Conservation (phyloP, 2,113 vertebrate species). For the Thryonomys swinderianus region DNA sequence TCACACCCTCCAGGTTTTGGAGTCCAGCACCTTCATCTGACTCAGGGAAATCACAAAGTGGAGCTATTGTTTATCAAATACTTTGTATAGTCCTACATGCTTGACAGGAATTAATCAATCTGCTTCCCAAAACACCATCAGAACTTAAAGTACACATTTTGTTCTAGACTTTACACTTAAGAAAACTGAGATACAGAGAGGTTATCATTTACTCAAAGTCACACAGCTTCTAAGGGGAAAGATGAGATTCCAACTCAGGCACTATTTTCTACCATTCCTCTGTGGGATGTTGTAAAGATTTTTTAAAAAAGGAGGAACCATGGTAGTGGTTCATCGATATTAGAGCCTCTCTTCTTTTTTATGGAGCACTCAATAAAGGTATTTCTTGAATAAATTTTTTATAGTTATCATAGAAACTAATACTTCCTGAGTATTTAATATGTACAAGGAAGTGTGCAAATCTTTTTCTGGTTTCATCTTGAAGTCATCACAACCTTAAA, state of each 20-base stretch:
- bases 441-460: not conserved
- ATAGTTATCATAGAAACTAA: not conserved
- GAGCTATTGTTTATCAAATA: not conserved
- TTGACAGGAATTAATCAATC: not conserved
- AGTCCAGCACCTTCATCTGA: not conserved
- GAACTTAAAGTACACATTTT: not conserved
- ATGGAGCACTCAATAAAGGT: not conserved
- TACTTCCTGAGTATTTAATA: not conserved
- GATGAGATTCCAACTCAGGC: not conserved
- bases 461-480: not conserved
- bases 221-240: conserved; percentile 1
- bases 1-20: not conserved
- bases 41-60: not conserved
- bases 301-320: not conserved
- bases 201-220: not conserved
- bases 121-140: not conserved
- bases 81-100: not conserved
- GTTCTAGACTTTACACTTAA: not conserved
- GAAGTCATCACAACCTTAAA: not conserved
- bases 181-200: not conserved
- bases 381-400: conserved; percentile 17
- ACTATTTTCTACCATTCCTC: not conserved
- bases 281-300: not conserved
- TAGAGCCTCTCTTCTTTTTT: not conserved
- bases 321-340: not conserved